phyloP scores from a whole-genome alignment of 2,797 vertebrate genomes.

The Trematomus bernacchii region DNA sequence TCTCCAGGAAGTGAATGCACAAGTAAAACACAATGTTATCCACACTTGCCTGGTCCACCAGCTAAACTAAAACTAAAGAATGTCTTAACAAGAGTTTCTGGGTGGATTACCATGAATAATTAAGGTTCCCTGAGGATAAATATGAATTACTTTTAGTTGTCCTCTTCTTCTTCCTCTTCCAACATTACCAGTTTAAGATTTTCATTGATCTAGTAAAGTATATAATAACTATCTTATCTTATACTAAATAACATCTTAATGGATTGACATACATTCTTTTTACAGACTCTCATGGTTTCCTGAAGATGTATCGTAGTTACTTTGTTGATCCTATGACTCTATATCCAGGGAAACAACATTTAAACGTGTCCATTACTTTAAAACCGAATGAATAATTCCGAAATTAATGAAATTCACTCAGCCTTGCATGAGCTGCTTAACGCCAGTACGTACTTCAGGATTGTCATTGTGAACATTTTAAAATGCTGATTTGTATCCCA shows the following conservation, averaged over 20 bases:
- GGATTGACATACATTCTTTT: no score
- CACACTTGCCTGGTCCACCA: neutral
- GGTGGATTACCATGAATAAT: neutral
- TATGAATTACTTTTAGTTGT: neutral
- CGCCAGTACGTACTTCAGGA: neutral
- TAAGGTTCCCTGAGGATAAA: neutral
- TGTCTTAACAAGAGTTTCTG: no score
- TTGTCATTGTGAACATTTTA: neutral
- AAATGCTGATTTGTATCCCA: neutral
- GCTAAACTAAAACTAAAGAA: neutral
- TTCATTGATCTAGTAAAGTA: neutral
- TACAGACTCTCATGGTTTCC: no score
- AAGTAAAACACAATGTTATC: constrained; percentile 21
- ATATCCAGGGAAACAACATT: no score
- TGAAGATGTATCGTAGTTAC: no score
- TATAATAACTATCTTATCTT: no score
- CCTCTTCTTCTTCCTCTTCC: neutral
- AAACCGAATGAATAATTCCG: neutral
- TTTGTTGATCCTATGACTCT: no score
- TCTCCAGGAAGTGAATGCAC: constrained; percentile 38
- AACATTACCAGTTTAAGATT: neutral
- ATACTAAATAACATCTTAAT: no score
- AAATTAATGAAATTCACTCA: neutral
- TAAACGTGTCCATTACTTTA: no score
- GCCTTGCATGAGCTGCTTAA: neutral